These are phyloP conservation scores for Poeciliopsis turneri DNA, from an alignment of 2,797 vertebrate genomes.

Conservation along the genomic window DNA sequence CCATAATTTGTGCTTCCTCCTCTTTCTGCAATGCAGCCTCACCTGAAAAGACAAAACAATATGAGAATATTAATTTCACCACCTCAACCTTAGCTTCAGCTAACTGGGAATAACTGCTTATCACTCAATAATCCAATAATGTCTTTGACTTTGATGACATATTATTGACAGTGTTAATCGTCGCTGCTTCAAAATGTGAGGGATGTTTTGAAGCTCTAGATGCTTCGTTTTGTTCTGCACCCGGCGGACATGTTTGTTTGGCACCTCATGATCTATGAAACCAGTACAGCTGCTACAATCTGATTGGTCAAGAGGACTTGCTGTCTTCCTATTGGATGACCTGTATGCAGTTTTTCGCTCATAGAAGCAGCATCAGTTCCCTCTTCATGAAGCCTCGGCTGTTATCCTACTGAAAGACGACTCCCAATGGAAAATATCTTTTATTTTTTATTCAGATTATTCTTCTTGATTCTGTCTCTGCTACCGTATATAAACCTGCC, in stretches of 20 bases:
- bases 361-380: no score
- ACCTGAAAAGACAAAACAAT: not conserved
- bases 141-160: not conserved
- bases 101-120: not conserved
- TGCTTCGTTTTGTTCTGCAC: not conserved
- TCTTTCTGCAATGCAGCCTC: not conserved
- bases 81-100: not conserved
- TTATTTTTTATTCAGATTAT: not conserved
- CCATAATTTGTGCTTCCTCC: not conserved
- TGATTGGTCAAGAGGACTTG: not conserved
- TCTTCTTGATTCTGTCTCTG: constrained; percentile 20
- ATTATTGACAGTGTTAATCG: not conserved
- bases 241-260: not conserved
- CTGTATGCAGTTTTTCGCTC: no score
- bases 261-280: not conserved
- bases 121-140: not conserved
- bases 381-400: not conserved
- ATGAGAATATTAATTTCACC: not conserved
- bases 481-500: constrained; percentile 8
- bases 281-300: not conserved
- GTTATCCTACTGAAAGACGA: not conserved
- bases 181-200: not conserved
- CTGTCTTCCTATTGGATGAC: not conserved
- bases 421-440: not conserved
- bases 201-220: not conserved